Evolutionary conservation across 1,140 invertebrate species (phyloP).

Genomic region (Brachionus plicatilis): DNA sequence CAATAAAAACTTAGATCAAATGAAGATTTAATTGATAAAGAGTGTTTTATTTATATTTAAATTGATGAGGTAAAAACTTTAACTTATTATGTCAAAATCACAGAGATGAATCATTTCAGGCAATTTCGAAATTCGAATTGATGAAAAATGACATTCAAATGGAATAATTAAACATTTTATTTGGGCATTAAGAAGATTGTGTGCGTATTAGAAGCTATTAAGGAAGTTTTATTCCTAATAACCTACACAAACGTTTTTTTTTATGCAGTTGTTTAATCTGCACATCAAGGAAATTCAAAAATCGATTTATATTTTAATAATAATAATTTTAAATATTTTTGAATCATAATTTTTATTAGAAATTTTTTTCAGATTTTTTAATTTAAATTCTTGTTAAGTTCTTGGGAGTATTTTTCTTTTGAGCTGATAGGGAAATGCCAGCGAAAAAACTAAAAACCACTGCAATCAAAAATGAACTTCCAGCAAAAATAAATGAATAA

Average conservation of each 20-base stretch:
- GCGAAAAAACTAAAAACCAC: neutral
- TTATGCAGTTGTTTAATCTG: neutral
- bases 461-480: neutral
- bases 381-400: neutral
- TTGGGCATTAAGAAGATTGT: neutral
- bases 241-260: neutral
- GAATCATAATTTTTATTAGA: neutral
- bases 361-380: neutral
- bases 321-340: neutral
- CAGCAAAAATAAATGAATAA: constrained; percentile 34
- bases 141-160: neutral
- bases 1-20: neutral
- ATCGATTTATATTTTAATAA: neutral
- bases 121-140: neutral
- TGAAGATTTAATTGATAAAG: neutral
- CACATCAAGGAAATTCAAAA: neutral
- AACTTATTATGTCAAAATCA: neutral
- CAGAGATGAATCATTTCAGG: neutral
- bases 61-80: neutral
- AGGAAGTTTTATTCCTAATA: neutral
- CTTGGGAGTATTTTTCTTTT: neutral
- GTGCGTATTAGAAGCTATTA: neutral
- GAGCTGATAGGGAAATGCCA: neutral
- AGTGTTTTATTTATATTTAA: neutral
- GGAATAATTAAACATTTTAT: neutral